A percentile compares a stretch with the other conserved stretches of the same genome.
Conservation (phyloP, 1,140 invertebrate genomes). For the Medauroidea extradentata region DNA sequence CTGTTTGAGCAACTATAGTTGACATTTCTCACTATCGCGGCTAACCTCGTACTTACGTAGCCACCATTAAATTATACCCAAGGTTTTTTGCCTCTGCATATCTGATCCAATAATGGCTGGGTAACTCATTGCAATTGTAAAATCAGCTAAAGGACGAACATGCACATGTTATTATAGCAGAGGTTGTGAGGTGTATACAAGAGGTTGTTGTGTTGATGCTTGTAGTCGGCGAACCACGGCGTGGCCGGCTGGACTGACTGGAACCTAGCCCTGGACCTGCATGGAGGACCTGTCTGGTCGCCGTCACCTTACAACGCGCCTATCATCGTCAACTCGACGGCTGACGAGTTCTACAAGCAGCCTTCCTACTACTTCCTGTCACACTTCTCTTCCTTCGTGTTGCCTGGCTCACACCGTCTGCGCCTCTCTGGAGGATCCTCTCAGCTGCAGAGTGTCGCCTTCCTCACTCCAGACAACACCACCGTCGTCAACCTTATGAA, state of each 20-base stretch:
- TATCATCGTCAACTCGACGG: constrained; percentile 50
- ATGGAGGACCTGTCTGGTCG: constrained; percentile 59
- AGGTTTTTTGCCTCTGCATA: no score
- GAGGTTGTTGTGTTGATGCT: no score
- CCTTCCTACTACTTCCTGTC: constrained; percentile 37
- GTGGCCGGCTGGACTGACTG: constrained; percentile 61
- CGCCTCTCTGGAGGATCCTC: constrained; percentile 11
- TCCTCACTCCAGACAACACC: constrained; percentile 39
- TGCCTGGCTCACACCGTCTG: background rate
- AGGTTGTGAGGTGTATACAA: no score
- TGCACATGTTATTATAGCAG: no score
- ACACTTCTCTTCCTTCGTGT: background rate
- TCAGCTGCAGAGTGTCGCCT: constrained; percentile 28
- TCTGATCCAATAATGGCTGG: no score
- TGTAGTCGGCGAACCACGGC: constrained; percentile 47
- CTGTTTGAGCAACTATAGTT: no score
- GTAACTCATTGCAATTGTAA: no score
- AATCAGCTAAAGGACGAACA: no score
- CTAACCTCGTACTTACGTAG: no score
- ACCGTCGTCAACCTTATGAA: constrained; percentile 43
- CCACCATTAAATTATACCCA: no score
- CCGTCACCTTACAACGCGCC: constrained; percentile 55
- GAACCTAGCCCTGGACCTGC: constrained; percentile 55
- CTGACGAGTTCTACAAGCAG: constrained; percentile 56
- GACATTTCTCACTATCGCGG: no score